Evolutionary conservation across 1,140 invertebrate genomes (phyloP).

Genomic region (Chionoecetes opilio): DNA sequence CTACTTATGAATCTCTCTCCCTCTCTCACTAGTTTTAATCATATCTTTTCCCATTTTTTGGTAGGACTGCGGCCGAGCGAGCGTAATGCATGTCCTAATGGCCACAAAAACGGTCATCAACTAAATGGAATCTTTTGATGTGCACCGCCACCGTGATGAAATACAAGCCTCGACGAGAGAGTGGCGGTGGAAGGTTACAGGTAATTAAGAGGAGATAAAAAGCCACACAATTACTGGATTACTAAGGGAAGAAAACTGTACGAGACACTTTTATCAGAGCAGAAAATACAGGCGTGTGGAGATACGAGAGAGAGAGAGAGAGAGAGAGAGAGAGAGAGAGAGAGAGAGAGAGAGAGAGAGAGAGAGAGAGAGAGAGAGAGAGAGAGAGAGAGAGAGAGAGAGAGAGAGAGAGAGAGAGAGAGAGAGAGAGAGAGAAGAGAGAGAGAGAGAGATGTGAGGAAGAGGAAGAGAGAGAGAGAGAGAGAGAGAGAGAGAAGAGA

Average conservation of each 20-base stretch:
- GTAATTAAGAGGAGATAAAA: too few relatives aligned
- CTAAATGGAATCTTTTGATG: slow-evolving; percentile 37
- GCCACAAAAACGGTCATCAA: slow-evolving; percentile 2
- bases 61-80: background rate
- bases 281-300: background rate
- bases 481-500: background rate
- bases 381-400: too few relatives aligned
- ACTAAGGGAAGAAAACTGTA: too few relatives aligned
- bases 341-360: too few relatives aligned
- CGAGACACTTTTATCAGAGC: too few relatives aligned
- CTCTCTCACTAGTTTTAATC: background rate
- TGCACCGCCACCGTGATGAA: background rate
- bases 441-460: background rate
- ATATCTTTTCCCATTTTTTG: background rate
- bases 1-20: background rate
- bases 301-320: background rate
- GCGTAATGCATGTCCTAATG: background rate
- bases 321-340: slow-evolving; percentile 23
- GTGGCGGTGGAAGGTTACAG: too few relatives aligned
- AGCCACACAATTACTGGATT: too few relatives aligned
- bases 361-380: too few relatives aligned
- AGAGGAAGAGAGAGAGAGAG: background rate
- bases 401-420: background rate
- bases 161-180: too few relatives aligned
- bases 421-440: background rate